These are phyloP conservation scores for Rallus crepitans DNA, from an alignment of 2,797 vertebrate species.

Conservation along the genomic window DNA sequence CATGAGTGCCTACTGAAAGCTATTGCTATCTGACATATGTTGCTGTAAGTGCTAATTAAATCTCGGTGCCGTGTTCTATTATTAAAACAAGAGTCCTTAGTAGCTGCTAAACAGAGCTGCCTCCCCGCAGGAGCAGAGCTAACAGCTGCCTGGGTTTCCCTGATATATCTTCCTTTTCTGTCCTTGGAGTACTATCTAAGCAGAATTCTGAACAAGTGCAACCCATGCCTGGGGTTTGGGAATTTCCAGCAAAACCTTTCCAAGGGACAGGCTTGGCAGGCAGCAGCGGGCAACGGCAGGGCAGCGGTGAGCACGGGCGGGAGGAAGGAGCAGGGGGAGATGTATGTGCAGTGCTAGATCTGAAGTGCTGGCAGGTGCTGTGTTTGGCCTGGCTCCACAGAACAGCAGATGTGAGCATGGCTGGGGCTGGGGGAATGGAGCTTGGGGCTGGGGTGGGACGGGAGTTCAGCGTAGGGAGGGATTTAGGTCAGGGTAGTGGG, in stretches of 20 bases:
- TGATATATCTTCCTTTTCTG: conserved; percentile 19
- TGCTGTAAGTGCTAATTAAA: conserved; percentile 60
- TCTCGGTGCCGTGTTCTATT: conserved; percentile 39
- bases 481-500: background rate
- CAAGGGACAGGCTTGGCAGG: background rate
- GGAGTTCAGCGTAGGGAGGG: fast-evolving
- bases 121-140: background rate
- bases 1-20: background rate
- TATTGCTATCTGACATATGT: conserved; percentile 50
- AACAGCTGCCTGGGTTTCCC: conserved; percentile 45
- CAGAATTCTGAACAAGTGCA: background rate
- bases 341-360: fast-evolving
- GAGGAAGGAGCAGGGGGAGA: background rate
- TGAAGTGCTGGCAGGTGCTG: background rate
- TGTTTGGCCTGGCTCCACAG: background rate
- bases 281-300: background rate
- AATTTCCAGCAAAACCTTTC: background rate
- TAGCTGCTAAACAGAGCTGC: conserved; percentile 18
- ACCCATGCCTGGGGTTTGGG: background rate
- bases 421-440: background rate
- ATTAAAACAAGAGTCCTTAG: conserved; percentile 53
- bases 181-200: conserved; percentile 25
- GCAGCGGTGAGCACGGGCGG: fast-evolving
- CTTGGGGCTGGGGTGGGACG: background rate
- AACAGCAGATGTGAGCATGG: background rate